Evolutionary conservation across 2,888 invertebrate species (phyloP), one percentile per base, ranked within the genome.

Genomic region (Iselma pallidipennis): DNA sequence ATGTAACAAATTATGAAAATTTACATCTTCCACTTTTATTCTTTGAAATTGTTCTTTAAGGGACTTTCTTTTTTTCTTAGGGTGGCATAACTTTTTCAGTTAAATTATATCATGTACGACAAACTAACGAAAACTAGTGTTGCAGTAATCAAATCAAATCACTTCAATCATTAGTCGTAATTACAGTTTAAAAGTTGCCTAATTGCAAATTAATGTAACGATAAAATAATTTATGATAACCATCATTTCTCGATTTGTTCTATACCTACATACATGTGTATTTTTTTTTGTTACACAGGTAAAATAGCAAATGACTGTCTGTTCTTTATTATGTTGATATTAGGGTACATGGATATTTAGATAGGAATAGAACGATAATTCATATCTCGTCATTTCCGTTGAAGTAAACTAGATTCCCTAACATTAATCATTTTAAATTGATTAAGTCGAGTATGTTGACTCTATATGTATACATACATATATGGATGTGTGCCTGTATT

Each of bases 361-460:
- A 25, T 50, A 23, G 21, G 42, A 4, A 25, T 16, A 31, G 25
- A 26, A 33, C 28, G 12, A 49, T 49, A 52, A 57, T 49, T 52
- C 51, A 57, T 57, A 56, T 55, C 53, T 10, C 28, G 9, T 31
- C 51, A 51, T 29, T 51, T 29, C n/a, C 21, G 28, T 51, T 51
- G 51, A 51, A 31, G 14, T 16, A 29, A 19, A 29, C 21, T n/a
- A 29, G 28, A 29, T 21, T 14, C 14, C 16, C 31, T 10, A 2
- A 19, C 26, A 55, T 55, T 55, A 55, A 55, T 55, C 55, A 55
- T 49, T 28, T 49, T 28, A 55, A 55, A 55, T 55, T 55, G 55
- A 55, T 55, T 55, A 48, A 55, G 45, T 55, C 21, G 5, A 45
- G 12, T 42, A 55, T 25, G 25, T 28, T 29, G 29, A 14, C 51